phyloP scores from a whole-genome alignment of 1,140 invertebrate species.

The Orussus abietinus region DNA sequence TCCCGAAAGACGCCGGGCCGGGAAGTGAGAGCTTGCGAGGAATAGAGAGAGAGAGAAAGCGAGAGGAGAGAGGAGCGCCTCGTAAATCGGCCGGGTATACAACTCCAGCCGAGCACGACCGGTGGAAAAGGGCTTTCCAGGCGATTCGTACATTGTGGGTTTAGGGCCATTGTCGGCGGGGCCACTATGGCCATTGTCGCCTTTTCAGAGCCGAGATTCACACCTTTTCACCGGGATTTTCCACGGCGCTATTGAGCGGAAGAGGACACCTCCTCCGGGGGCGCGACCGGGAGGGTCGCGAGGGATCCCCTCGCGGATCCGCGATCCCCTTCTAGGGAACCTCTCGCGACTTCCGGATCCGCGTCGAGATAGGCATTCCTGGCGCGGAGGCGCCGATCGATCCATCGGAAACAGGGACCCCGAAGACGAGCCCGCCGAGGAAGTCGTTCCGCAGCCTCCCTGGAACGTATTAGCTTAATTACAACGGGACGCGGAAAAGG shows the following conservation, averaged over 20 bases:
- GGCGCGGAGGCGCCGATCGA: too few species aligned
- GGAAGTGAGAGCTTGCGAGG: constrained; percentile 13
- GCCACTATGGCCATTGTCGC: constrained; percentile 40
- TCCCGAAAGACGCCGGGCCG: constrained; percentile 14
- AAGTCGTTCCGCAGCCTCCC: too few species aligned
- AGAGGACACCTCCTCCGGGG: constrained; percentile 13
- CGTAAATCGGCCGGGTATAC: too few species aligned
- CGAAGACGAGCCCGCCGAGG: too few species aligned
- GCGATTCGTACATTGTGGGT: constrained; percentile 40
- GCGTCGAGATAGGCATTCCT: too few species aligned
- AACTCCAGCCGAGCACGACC: too few species aligned
- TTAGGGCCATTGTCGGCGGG: constrained; percentile 39
- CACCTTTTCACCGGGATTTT: constrained; percentile 48
- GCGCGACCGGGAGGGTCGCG: not conserved
- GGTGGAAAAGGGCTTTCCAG: not conserved
- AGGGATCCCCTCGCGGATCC: too few species aligned
- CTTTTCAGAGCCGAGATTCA: constrained; percentile 44
- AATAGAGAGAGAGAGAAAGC: constrained; percentile 17
- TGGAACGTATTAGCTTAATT: too few species aligned
- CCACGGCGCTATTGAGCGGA: constrained; percentile 36
- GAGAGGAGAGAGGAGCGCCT: constrained; percentile 16
- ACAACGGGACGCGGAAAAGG: too few species aligned
- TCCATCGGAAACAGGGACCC: too few species aligned
- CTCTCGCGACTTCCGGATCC: too few species aligned
- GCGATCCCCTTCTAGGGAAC: too few species aligned